Conservation (phyloP, 2,888 invertebrate genomes). For the Oxytorus armatus region DNA sequence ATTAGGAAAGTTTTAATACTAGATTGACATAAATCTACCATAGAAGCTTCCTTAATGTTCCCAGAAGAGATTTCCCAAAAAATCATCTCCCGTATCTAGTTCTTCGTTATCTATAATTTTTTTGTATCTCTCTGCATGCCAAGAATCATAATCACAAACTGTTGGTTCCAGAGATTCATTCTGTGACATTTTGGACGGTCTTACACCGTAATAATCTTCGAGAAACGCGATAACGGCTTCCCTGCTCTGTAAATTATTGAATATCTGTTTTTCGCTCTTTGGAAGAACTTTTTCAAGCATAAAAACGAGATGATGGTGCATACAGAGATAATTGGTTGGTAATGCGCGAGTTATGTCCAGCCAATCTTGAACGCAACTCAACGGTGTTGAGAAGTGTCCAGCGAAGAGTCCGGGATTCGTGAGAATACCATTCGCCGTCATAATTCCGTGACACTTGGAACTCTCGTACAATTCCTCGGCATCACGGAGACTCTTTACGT, state of each 20-base stretch:
- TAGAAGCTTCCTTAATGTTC: neutral
- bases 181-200: slow-evolving; percentile 76
- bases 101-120: slow-evolving; percentile 20
- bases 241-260: slow-evolving; percentile 91
- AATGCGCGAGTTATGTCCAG: slow-evolving; percentile 88
- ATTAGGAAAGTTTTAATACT: no score
- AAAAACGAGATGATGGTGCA: slow-evolving; percentile 98
- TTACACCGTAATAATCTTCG: slow-evolving; percentile 86
- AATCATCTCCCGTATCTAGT: slow-evolving; percentile 22
- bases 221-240: slow-evolving; percentile 90
- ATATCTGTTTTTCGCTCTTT: slow-evolving; percentile 89
- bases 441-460: slow-evolving; percentile 92
- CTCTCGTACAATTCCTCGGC: slow-evolving; percentile 88
- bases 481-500: slow-evolving; percentile 90
- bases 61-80: slow-evolving; percentile 54
- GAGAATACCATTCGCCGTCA: slow-evolving; percentile 96
- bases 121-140: neutral
- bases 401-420: slow-evolving; percentile 96
- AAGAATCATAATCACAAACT: slow-evolving; percentile 59
- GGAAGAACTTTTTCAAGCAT: slow-evolving; percentile 95
- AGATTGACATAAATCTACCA: neutral
- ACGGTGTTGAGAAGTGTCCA: slow-evolving; percentile 89
- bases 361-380: slow-evolving; percentile 93
- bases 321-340: slow-evolving; percentile 89
- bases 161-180: slow-evolving; percentile 51